Evolutionary conservation across 2,113 vertebrate genomes (phyloP).

Genomic region (Carollia perspicillata): DNA sequence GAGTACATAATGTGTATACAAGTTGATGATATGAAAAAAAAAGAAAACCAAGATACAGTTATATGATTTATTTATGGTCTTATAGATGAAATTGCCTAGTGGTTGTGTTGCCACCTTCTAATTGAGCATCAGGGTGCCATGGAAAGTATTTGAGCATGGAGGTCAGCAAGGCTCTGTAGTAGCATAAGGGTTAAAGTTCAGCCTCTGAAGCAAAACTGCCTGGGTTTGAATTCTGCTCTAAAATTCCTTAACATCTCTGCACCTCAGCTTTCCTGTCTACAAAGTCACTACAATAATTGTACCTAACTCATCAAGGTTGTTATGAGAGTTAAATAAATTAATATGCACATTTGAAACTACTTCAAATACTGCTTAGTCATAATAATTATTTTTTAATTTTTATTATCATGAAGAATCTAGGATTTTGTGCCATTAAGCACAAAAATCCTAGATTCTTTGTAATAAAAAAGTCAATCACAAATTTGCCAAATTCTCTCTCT

Average conservation of each 20-base stretch:
- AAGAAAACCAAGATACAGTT: background rate
- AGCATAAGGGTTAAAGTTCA: background rate
- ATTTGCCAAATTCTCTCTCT: background rate
- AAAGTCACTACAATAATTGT: background rate
- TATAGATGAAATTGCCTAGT: background rate
- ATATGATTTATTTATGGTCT: background rate
- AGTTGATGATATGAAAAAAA: background rate
- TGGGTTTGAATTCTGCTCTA: background rate
- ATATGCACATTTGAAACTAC: background rate
- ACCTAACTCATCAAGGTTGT: background rate
- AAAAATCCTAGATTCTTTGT: background rate
- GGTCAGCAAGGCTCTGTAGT: background rate
- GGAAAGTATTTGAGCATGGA: background rate
- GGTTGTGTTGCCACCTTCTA: background rate
- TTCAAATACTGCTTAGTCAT: background rate
- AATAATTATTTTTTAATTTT: background rate
- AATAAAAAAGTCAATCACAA: background rate
- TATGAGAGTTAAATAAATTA: background rate
- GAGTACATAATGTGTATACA: background rate
- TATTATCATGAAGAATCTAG: background rate
- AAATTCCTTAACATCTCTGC: background rate
- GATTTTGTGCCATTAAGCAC: background rate
- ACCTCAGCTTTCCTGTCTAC: background rate
- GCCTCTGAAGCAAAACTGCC: background rate
- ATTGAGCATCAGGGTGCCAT: background rate